phyloP scores from a whole-genome alignment of 2,797 vertebrate species.

The Chiroxiphia lanceolata region DNA sequence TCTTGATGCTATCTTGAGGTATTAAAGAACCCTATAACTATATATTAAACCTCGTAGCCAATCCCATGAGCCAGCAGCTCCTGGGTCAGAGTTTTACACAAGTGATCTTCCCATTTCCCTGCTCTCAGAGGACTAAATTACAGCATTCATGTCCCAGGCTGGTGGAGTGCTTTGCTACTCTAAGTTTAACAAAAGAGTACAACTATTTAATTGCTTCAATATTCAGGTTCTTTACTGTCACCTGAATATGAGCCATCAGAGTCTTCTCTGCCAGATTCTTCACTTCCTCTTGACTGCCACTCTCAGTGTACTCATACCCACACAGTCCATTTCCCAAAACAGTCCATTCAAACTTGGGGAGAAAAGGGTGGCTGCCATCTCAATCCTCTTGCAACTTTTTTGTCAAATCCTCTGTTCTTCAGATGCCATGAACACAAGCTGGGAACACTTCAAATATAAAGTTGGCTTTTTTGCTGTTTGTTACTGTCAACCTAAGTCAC shows the following conservation, averaged over 20 bases:
- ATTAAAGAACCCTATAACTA: too few species aligned
- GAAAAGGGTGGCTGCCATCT: background rate
- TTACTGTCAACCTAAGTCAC: background rate
- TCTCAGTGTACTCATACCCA: background rate
- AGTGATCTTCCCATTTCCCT: background rate
- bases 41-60: too few species aligned
- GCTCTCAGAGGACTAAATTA: background rate
- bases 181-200: background rate
- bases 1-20: too few species aligned
- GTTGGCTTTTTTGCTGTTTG: background rate
- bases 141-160: accelerated
- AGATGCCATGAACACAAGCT: background rate
- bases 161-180: background rate
- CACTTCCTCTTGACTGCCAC: background rate
- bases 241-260: background rate
- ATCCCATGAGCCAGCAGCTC: too few species aligned
- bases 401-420: background rate
- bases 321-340: background rate
- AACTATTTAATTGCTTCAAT: background rate
- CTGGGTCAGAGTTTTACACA: too few species aligned
- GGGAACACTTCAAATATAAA: background rate
- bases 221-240: background rate
- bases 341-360: background rate
- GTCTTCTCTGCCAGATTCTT: background rate
- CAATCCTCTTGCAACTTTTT: background rate